Evolutionary conservation across 2,797 vertebrate species (phyloP), one percentile per base, ranked within the genome.

Genomic region (Florisuga fusca): DNA sequence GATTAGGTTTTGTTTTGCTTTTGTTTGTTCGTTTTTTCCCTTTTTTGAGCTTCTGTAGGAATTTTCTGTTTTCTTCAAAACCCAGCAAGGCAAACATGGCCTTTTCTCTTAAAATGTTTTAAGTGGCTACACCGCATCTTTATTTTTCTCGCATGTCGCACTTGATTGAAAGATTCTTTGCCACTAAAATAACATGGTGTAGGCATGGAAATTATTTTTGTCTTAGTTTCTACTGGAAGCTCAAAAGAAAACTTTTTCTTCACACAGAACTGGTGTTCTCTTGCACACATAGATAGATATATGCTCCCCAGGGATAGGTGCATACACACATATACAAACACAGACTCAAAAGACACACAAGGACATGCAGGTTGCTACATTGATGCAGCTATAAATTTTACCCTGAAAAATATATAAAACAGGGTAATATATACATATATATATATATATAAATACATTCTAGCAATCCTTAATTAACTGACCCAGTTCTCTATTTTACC

Each of bases 161-260:
- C 71, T 92, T 95, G 50, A 83, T 84, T 94, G 81, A 81, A 87
- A 89, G 18, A 12, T 81, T 94, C 50, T 93, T 91, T 2, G 3
- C 54, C 66, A 66, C 46, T 93, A 66, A 89, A 95, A 71, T 62
- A 76, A 69, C 18, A 34, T 29, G 51, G 41, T 62, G 45, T 83
- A 81, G 62, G 27, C 66, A 43, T 23, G 57, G 66, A n/a, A 57
- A 53, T 91, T 69, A 75, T 81, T 78, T 66, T 59, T 92, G 9
- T 84, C 34, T 74, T 76, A 4, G 5, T 92, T 92, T 77, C 51
- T 54, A 17, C 46, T 80, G 50, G 29, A 89, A 87, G n/a, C 61
- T 72, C 87, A 26, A 54, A 89, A 84, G 25, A 64, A 59, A 33
- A 15, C 17, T 25, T 14, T 75, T 84, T 69, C 53, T 68, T 88